Base-by-base conservation (phyloP, 2,888 invertebrate genomes). In the Agrotis clavis region DNA sequence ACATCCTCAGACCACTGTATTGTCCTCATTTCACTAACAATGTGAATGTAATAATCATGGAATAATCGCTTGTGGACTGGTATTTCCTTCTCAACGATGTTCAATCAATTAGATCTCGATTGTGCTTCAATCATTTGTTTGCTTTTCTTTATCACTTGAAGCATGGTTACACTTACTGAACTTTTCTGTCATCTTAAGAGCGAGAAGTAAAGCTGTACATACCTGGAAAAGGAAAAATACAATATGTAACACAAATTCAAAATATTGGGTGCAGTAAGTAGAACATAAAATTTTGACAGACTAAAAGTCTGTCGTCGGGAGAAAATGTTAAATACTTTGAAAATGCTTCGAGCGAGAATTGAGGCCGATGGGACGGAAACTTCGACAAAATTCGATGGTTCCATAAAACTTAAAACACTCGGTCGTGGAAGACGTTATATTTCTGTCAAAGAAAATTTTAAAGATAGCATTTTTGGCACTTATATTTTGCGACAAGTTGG, bases 331-430 rank as follows among this genome's bases (percentile, higher is more conserved):
- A 84, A 66, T 77, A 77, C 85, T 82, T 88, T 86, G 75, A 84
- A 86, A 89, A 87, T 81, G 84, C 81, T 85, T 53, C 51, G 63
- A 71, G 67, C 72, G 63, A 53, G 72, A 71, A 82, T 85, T 74
- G 74, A 72, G 74, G 66, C 69, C 78, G 87, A 79, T 84, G 84
- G 86, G 81, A 77, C 74, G 84, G 82, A 86, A 91, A 90, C 84
- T 90, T 77, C 76, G 79, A 73, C 85, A 86, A 89, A 90, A 89
- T 90, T 89, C 84, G 60, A 79, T 64, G 86, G 87, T 85, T 88
- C 82, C 71, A 77, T 75, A 83, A 87, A 87, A 90, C 85, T 89
- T 90, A 84, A 82, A 81, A 72, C 67, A 47, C 56, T 63, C 54
- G 62, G 47, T 86, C 63, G 74, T 74, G 63, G 67, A 81, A 81